Percentiles rank a stretch among this genome's conserved stretches.
These are phyloP conservation scores for Basileuterus tristriatus DNA, from an alignment of 2,797 vertebrate species.

Conservation along the genomic window DNA sequence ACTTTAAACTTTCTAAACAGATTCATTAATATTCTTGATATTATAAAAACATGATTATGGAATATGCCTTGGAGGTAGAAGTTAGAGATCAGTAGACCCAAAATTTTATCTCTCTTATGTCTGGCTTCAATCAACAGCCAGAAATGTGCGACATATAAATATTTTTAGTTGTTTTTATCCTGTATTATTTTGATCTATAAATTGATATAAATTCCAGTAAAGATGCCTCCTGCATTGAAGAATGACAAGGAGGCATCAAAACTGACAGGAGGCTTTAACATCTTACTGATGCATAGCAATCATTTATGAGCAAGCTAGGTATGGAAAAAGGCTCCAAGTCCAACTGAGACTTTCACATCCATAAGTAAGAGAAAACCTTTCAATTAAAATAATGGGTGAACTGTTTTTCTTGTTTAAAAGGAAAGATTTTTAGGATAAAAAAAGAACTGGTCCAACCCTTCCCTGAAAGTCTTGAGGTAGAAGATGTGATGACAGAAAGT, in stretches of 20 bases:
- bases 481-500: neutral
- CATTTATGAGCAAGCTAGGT: neutral
- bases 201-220: neutral
- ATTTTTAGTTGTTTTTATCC: neutral
- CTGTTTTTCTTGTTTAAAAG: neutral
- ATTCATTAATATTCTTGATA: neutral
- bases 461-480: neutral
- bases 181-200: neutral
- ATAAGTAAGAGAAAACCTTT: neutral
- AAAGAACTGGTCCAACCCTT: neutral
- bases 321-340: neutral
- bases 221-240: neutral
- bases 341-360: neutral
- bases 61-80: neutral
- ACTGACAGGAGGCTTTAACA: neutral
- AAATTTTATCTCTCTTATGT: neutral
- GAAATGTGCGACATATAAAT: neutral
- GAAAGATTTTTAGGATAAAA: neutral
- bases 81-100: neutral
- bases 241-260: neutral
- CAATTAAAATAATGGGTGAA: neutral
- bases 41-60: neutral
- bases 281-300: neutral
- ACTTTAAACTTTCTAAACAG: neutral
- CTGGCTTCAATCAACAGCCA: neutral